Conservation (phyloP, 2,797 vertebrate species). For the Choloepus didactylus region DNA sequence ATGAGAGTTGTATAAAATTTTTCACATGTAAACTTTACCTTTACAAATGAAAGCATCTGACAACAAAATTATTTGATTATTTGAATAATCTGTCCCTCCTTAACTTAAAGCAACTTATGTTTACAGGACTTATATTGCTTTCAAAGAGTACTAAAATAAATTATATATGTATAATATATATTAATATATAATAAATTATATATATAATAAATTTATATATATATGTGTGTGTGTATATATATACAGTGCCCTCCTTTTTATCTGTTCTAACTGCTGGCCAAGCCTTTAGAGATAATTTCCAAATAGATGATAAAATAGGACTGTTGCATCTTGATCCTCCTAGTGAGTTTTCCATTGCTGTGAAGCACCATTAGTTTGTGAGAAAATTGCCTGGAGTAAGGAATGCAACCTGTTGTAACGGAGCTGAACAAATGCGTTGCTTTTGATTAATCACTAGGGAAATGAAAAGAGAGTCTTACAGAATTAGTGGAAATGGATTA, state of each 20-base stretch:
- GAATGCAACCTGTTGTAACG: not conserved
- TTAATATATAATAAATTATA: not conserved
- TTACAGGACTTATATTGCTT: not conserved
- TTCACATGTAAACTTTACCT: not conserved
- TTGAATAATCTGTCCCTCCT: not conserved
- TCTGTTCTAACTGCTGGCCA: not conserved
- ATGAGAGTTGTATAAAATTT: not conserved
- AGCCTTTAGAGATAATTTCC: not conserved
- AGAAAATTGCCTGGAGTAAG: not conserved
- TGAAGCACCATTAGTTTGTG: not conserved
- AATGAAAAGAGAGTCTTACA: not conserved
- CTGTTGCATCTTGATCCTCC: not conserved
- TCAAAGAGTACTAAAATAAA: conserved; percentile 9
- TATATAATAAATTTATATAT: not conserved
- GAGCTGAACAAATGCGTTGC: not conserved
- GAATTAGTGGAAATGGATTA: not conserved
- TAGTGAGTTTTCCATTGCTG: not conserved
- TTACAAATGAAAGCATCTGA: not conserved
- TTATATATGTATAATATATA: not conserved
- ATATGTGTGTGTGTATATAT: not conserved
- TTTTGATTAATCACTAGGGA: not conserved
- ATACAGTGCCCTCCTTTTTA: not conserved
- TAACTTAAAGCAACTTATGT: not conserved
- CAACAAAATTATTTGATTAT: not conserved
- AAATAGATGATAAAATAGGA: not conserved